Conservation (phyloP, 2,888 invertebrate genomes). For the Fissipunctia ypsillon region DNA sequence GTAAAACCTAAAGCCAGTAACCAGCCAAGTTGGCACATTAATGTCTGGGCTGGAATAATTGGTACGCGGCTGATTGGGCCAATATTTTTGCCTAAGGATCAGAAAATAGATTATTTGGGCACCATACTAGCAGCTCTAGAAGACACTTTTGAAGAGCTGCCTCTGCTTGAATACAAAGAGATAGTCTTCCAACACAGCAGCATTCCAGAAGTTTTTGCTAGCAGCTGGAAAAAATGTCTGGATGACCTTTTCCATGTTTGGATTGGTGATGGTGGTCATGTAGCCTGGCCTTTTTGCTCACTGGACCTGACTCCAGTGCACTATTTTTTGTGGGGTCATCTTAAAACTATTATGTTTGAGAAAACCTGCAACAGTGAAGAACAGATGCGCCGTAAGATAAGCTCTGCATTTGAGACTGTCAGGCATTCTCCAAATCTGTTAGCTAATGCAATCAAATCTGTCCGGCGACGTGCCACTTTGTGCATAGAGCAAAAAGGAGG, state of each 20-base stretch:
- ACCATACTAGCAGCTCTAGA: slow-evolving; percentile 7
- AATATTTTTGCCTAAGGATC: slow-evolving; percentile 31
- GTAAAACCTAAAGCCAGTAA: slow-evolving; percentile 7
- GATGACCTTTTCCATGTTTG: slow-evolving; percentile 26
- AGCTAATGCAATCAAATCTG: slow-evolving; percentile 10
- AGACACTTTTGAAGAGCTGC: slow-evolving; percentile 9
- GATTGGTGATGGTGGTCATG: slow-evolving; percentile 13
- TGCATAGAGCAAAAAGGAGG: slow-evolving; percentile 1
- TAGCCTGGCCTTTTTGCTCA: slow-evolving; percentile 21
- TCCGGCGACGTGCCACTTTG: neutral
- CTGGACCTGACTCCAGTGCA: slow-evolving; percentile 16
- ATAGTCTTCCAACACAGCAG: slow-evolving; percentile 21
- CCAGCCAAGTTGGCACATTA: neutral
- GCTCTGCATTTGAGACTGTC: slow-evolving; percentile 14
- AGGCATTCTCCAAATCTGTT: neutral
- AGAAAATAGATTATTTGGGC: slow-evolving; percentile 10
- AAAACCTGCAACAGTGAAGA: slow-evolving; percentile 19
- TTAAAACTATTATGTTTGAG: neutral
- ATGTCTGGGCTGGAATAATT: slow-evolving; percentile 30
- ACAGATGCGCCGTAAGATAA: slow-evolving; percentile 13
- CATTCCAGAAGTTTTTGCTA: neutral
- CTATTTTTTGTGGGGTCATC: too few species aligned
- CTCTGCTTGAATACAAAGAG: neutral
- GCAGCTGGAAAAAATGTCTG: slow-evolving; percentile 16
- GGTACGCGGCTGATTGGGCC: slow-evolving; percentile 21